Base-by-base conservation (phyloP, 2,113 vertebrate species). In the Suricata suricatta region DNA sequence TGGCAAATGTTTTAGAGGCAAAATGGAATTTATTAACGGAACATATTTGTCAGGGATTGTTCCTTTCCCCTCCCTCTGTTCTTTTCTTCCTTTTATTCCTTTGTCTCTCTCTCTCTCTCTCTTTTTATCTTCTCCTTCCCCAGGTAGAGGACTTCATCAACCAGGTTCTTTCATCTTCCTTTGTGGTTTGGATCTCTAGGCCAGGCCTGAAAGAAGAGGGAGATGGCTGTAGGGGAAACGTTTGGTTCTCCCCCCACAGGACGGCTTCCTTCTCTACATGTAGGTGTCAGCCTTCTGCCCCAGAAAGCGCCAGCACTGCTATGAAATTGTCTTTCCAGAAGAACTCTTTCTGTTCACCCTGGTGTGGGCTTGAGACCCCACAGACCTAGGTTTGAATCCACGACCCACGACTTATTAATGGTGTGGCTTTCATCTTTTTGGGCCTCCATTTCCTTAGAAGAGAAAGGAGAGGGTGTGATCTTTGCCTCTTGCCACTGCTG, bases 21-120 rank as follows among this genome's bases (percentile, higher is more conserved):
- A 98, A 99, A 98, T 98, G 98, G 99, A 99, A 99, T 99, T 98
- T 99, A 99, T 99, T 98, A 99, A 98, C 97, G 98, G 95, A 98
- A 99, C 99, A 98, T 98, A 98, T 99, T 99, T 99, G 98, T 98
- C 97, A 97, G 97, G 96, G 95, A 93, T 96, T 98, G 95, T 93
- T 97, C 85, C 47, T 74, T 95, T 85, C 90, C 95, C 88, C 88
- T 92, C 52, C 4, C 33, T 64, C 60, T 60, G 33, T 66, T 35
- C 74, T 72, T 76, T 80, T 66, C 60, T 92, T 77, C 47, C 47
- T 80, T 76, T 63, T 38, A 52, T 71, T 54, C 44, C 89, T 63
- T 5, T 83, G 54, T 90, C 71, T 85, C 31, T 15, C 11, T 33
- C 17, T 87, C 1, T n/a, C 41, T 17, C 2, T 50, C 14, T 88